Conservation (phyloP, 2,888 invertebrate species). For the Mesoligia furuncula region DNA sequence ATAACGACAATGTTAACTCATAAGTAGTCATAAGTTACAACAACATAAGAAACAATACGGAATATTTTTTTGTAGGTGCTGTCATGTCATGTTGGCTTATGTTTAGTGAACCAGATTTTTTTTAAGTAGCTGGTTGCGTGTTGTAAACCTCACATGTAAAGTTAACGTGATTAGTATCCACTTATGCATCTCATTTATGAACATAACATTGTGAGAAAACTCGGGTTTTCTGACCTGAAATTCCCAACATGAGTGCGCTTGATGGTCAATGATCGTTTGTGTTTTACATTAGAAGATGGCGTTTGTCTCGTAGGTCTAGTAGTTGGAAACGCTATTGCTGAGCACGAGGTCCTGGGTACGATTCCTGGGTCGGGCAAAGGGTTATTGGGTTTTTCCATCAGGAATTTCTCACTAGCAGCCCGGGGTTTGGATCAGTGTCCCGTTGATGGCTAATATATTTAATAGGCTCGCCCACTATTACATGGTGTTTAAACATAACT, state of each 20-base stretch:
- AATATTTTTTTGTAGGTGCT: background rate
- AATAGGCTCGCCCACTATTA: background rate
- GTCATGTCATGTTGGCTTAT: background rate
- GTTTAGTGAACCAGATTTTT: background rate
- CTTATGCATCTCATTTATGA: conserved; percentile 19
- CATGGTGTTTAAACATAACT: no score
- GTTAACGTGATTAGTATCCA: background rate
- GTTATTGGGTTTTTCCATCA: background rate
- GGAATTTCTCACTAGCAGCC: background rate
- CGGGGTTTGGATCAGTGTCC: background rate
- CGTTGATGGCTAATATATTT: no score
- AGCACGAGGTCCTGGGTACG: no score
- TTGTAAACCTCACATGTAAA: background rate
- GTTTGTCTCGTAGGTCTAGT: background rate
- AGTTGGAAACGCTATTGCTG: background rate
- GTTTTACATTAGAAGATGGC: background rate
- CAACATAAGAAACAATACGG: background rate
- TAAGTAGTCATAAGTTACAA: background rate
- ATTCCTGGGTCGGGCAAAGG: background rate
- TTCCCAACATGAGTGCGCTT: background rate
- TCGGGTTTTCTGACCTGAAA: background rate
- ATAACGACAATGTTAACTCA: conserved; percentile 5
- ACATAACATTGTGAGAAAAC: background rate
- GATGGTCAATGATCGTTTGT: background rate
- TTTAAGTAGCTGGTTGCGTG: background rate